Conservation (phyloP, 2,888 invertebrate species). For the Pseudoips prasinana region DNA sequence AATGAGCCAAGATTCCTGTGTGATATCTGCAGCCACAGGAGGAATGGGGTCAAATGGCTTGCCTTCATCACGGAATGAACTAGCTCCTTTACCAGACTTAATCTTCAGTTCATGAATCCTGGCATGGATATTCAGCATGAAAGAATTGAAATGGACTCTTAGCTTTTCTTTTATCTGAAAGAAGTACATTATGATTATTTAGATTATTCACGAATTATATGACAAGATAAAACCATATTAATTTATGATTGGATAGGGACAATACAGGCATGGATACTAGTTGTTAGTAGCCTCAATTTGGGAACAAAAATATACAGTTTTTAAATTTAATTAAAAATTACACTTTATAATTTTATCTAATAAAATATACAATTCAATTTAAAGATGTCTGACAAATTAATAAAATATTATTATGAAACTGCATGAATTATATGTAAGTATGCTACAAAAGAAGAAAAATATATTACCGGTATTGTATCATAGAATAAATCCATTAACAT, state of each 20-base stretch:
- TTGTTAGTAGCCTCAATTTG: too few relatives aligned
- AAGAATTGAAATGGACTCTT: conserved; percentile 97
- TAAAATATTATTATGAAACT: too few relatives aligned
- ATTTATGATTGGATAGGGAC: background rate
- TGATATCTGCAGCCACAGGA: conserved; percentile 94
- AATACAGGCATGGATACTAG: background rate
- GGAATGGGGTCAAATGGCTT: conserved; percentile 95
- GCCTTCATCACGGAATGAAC: conserved; percentile 68
- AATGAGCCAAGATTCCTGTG: conserved; percentile 93
- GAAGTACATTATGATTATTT: too few relatives aligned
- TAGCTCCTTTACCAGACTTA: conserved; percentile 72
- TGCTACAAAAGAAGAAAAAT: too few relatives aligned
- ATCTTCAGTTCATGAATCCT: conserved; percentile 93
- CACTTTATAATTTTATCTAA: too few relatives aligned
- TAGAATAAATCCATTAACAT: conserved; percentile 99
- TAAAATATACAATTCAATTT: too few relatives aligned
- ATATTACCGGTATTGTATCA: conserved; percentile 78
- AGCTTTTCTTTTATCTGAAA: conserved; percentile 85
- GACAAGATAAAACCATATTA: too few relatives aligned
- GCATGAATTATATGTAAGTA: too few relatives aligned
- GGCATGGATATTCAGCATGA: conserved; percentile 97
- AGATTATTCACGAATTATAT: background rate
- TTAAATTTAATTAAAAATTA: too few relatives aligned
- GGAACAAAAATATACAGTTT: too few relatives aligned
- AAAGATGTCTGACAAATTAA: too few relatives aligned